Conservation (phyloP, 1,140 invertebrate genomes). For the Pararge aegeria region DNA sequence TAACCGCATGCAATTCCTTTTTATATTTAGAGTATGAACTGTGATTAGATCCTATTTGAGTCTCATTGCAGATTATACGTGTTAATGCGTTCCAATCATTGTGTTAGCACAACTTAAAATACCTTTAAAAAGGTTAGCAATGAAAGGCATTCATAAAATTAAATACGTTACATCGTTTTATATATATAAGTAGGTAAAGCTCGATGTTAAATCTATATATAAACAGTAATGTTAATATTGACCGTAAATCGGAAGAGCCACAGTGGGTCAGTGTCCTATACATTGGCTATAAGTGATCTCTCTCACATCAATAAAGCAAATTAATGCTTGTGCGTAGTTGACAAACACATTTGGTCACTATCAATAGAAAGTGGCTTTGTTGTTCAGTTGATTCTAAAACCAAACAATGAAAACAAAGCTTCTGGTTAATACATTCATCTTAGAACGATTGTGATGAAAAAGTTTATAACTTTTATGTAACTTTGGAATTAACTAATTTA, state of each 20-base stretch:
- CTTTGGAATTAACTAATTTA: no score
- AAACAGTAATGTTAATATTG: background rate
- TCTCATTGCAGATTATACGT: no score
- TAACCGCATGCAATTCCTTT: no score
- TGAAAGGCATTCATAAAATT: no score
- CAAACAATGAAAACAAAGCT: background rate
- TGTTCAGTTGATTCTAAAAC: background rate
- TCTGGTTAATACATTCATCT: background rate
- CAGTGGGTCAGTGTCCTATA: constrained; percentile 57
- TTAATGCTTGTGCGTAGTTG: constrained; percentile 33
- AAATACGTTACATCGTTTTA: no score
- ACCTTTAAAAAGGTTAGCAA: no score
- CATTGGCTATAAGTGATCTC: constrained; percentile 39
- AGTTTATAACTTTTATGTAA: background rate
- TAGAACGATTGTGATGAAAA: background rate
- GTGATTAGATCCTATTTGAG: no score
- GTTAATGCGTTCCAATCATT: no score
- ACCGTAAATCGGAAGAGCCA: constrained; percentile 49
- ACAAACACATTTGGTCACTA: constrained; percentile 16
- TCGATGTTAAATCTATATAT: background rate
- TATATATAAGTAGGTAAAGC: background rate
- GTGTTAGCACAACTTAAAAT: no score
- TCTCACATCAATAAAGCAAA: constrained; percentile 47
- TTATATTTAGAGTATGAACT: no score
- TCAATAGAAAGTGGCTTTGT: constrained; percentile 2